Conservation (phyloP, 1,140 invertebrate genomes). For the Camponotus floridanus region DNA sequence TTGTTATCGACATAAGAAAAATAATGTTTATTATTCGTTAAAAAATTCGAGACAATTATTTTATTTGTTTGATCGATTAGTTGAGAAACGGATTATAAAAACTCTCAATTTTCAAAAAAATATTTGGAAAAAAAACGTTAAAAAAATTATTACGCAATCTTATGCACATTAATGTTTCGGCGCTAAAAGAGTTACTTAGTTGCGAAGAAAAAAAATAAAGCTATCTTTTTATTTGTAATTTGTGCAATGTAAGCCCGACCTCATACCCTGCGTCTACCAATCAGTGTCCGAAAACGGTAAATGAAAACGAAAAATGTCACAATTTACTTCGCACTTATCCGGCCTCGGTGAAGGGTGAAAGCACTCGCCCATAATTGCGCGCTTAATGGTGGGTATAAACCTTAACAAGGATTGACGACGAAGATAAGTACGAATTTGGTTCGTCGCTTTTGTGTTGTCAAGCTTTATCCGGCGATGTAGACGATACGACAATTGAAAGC, state of each 20-base stretch:
- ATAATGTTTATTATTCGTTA: neutral
- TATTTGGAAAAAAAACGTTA: neutral
- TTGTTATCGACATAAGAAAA: neutral
- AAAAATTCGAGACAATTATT: neutral
- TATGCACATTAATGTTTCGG: neutral
- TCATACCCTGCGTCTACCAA: neutral
- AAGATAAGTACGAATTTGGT: constrained; percentile 49
- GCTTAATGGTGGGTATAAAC: constrained; percentile 32
- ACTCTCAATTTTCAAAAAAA: neutral
- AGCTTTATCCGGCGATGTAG: constrained; percentile 6
- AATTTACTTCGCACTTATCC: constrained; percentile 42
- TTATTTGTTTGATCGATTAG: no score
- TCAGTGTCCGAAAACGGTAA: constrained; percentile 15
- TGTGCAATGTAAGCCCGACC: neutral
- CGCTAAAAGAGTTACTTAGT: neutral
- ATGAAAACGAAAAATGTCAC: constrained; percentile 37
- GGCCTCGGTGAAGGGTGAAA: constrained; percentile 13
- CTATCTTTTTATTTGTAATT: neutral
- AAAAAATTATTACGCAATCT: constrained; percentile 8
- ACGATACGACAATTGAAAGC: constrained; percentile 27
- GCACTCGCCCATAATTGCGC: constrained; percentile 30
- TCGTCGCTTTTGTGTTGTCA: constrained; percentile 9
- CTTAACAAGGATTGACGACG: constrained; percentile 47
- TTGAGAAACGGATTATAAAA: no score
- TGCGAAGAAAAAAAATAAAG: neutral